Base-by-base conservation (phyloP, 2,113 vertebrate genomes). In the Natator depressus region DNA sequence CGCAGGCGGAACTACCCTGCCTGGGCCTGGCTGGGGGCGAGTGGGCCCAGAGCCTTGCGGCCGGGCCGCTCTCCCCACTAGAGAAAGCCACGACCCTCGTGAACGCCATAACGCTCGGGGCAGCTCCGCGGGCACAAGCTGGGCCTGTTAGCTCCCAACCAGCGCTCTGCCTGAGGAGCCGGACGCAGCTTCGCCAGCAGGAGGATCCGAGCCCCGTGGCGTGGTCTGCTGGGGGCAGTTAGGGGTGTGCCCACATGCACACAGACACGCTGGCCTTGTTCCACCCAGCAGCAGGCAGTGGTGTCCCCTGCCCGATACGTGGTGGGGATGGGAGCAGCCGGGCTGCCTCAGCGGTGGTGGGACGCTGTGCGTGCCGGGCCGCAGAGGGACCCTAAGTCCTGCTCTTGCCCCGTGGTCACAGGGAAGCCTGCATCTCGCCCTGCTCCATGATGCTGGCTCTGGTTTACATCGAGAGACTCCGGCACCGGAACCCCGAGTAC, bases 361-460 rank as follows among this genome's bases (percentile, higher is more conserved):
- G 20, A 29, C 0, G 0, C 87, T 80, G 53, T 7, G 53, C 19
- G 53, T 20, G 53, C 53, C 19, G 19, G 19, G 19, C 53, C 19
- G 7, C 53, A 54, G 7, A 54, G 65, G 65, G 38, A 20, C 17
- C 17, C 35, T 19, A 69, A 17, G 14, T n/a, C n/a, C 81, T 65
- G 3, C 35, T 57, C 80, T 84, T 87, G 31, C 7, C 8, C 11
- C 83, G 53, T 55, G 53, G 2, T 46, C 75, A 1, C 96, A 99
- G 99, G 96, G 99, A 99, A 97, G 99, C 99, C 4, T 99, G 99
- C 82, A 99, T 99, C 94, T 99, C 99, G 0, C 99, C 99, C 0
- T 99, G 99, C 90, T 99, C 99, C 78, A 99, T 99, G 99, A 99
- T 99, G 99, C 97, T 99, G 94, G 99, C 99, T 50, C 96, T 99